Percentiles rank a stretch among this genome's conserved stretches.
Conservation (phyloP, 92 coral and sea anemone species). For the Palythoa heliodiscus region DNA sequence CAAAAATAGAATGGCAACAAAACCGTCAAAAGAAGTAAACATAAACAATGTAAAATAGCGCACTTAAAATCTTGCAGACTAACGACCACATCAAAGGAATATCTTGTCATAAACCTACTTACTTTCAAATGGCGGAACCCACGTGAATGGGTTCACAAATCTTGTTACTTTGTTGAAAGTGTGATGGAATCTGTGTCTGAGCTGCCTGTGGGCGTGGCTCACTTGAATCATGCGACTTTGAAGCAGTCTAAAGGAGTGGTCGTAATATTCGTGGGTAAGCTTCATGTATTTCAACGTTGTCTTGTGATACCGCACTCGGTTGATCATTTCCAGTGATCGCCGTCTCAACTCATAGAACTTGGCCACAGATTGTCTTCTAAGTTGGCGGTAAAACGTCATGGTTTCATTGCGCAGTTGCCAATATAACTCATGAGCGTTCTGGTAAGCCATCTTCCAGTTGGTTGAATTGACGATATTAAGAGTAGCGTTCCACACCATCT, state of each 20-base stretch:
- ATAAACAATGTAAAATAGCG: not conserved
- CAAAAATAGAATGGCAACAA: not conserved
- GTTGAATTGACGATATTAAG: slow-evolving; percentile 73
- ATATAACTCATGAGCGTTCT: slow-evolving; percentile 59
- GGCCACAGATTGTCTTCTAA: slow-evolving; percentile 43
- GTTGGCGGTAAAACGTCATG: slow-evolving; percentile 47
- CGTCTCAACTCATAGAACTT: slow-evolving; percentile 60
- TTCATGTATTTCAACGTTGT: slow-evolving; percentile 55
- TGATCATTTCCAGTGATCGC: slow-evolving; percentile 58
- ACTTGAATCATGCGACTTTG: slow-evolving; percentile 64
- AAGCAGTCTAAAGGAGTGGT: slow-evolving; percentile 66
- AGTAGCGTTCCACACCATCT: slow-evolving; percentile 53
- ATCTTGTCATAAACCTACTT: slow-evolving; percentile 40
- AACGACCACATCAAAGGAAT: not conserved
- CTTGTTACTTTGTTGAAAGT: slow-evolving; percentile 56
- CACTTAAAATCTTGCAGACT: no score
- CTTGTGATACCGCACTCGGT: slow-evolving; percentile 56
- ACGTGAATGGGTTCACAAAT: slow-evolving; percentile 71
- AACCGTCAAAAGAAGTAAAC: not conserved
- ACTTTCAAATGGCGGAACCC: slow-evolving; percentile 99
- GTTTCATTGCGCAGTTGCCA: slow-evolving; percentile 60
- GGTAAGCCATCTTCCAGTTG: slow-evolving; percentile 47
- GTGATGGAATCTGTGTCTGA: slow-evolving; percentile 70
- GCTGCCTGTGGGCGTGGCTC: slow-evolving; percentile 62
- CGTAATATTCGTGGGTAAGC: slow-evolving; percentile 61